Base-by-base conservation (phyloP, 2,888 invertebrate genomes). In the Fissipunctia ypsillon region DNA sequence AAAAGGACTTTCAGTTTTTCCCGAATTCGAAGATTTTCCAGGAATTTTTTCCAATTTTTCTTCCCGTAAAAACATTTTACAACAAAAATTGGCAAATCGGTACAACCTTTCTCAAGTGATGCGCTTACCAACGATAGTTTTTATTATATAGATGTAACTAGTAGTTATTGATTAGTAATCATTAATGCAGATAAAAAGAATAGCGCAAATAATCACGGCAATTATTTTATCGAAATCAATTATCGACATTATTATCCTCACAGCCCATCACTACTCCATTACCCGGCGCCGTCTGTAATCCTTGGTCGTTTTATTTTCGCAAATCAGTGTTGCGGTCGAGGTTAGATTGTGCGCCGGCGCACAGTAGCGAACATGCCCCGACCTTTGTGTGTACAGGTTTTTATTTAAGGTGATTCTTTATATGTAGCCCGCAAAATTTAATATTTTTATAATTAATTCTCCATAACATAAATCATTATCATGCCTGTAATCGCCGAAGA, bases 301-400 rank as follows among this genome's bases (percentile, higher is more conserved):
- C 91, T 90, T 83, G 88, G 87, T 95, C 91, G 94, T 95, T 96
- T 96, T 96, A 94, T 95, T 96, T 95, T 95, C 90, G 94, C 96
- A 93, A 95, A 94, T 94, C 93, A 94, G 91, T 88, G 89, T 92
- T 94, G 95, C 92, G 95, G 95, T 93, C 88, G 85, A 80, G 86
- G 86, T 89, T 91, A 91, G 91, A 93, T 93, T 93, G 91, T 88
- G 86, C 76, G 83, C 82, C 73, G 66, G 84, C 88, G 88, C 85
- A 89, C 90, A 87, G 90, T 88, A 89, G 89, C 88, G 66, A 79
- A 74, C 75, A 77, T 81, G 74, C 65, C 78, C 76, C 76, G 85
- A 82, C 79, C 84, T 85, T 76, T 79, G 69, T 61, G 79, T 73
- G 43, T 73, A 57, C 70, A 61, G 64, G 70, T 73, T 78, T 80